These are phyloP conservation scores for Etia nguti DNA, from an alignment of 2,113 vertebrate genomes.

Conservation along the genomic window DNA sequence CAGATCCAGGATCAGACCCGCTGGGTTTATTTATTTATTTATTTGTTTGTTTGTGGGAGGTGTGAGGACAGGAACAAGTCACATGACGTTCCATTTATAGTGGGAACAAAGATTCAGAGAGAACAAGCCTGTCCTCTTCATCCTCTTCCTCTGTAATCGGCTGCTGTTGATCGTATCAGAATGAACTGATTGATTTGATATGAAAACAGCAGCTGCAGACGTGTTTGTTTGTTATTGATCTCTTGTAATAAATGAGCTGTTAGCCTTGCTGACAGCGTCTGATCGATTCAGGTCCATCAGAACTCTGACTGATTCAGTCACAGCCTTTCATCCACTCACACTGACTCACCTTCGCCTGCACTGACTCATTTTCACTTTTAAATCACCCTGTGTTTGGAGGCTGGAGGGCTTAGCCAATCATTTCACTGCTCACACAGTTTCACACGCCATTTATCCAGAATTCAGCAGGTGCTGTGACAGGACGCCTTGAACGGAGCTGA, in stretches of 20 bases:
- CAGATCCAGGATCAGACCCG: not conserved
- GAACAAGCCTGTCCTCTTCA: not conserved
- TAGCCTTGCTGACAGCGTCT: not conserved
- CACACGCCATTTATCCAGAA: not conserved
- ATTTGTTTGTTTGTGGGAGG: not conserved
- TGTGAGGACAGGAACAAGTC: not conserved
- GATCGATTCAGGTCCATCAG: not conserved
- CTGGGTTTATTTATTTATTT: not conserved
- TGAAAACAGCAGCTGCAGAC: not conserved
- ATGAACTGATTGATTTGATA: not conserved
- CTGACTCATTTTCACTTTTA: not conserved
- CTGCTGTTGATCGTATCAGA: not conserved
- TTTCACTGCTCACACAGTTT: not conserved
- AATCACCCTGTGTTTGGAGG: not conserved
- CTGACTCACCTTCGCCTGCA: not conserved
- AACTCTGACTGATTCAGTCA: not conserved
- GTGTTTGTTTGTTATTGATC: not conserved
- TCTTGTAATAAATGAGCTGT: not conserved
- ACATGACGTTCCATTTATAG: not conserved
- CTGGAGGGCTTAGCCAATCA: not conserved
- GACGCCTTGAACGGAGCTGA: not conserved
- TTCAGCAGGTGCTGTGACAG: not conserved
- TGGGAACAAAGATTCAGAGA: not conserved
- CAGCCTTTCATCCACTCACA: not conserved
- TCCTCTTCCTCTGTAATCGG: not conserved